Evolutionary conservation across 2,797 vertebrate genomes (phyloP), one percentile per base, ranked within the genome.

Genomic region (Anas georgica): DNA sequence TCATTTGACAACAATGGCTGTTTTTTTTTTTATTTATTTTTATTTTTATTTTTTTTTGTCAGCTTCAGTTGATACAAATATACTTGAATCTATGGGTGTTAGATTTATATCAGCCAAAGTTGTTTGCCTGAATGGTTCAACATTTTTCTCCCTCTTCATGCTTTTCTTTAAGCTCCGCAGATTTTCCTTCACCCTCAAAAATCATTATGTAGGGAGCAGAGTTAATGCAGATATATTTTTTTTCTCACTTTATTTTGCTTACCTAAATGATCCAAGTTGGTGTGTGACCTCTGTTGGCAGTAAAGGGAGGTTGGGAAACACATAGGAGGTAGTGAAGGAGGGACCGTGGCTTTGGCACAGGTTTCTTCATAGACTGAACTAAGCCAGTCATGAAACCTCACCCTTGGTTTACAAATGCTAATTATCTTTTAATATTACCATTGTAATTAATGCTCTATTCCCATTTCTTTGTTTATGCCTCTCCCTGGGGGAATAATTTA

Each of bases 361-460:
- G 21, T 86, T 92, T 86, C 23, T 12, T 91, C 20, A 88, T 17
- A 83, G 31, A 12, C 45, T n/a, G 14, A 50, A 15, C 45, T 88
- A 89, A 94, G 33, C 33, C 62, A 78, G 50, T 68, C 9, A 0
- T 60, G 28, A 83, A 93, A 83, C 16, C 46, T 75, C 60, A 83
- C 48, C 26, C 41, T 72, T 83, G 68, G 60, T 92, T 94, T 93
- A 83, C 74, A 83, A 91, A 64, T 31, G 31, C 26, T 87, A 73
- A 92, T 91, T 89, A 81, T 77, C 45, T 91, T 93, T 78, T 89
- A 88, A 83, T 85, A 48, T 50, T 87, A 64, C 60, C 22, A 83
- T 68, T 87, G 41, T 68, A 89, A 85, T 92, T 83, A 88, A 92
- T 68, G 59, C 25, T 50, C 5, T n/a, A 45, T 37, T 91, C 48